Evolutionary conservation across 2,113 vertebrate genomes (phyloP), one percentile per base, ranked within the genome.

Genomic region (Ceyx cyanopectus): DNA sequence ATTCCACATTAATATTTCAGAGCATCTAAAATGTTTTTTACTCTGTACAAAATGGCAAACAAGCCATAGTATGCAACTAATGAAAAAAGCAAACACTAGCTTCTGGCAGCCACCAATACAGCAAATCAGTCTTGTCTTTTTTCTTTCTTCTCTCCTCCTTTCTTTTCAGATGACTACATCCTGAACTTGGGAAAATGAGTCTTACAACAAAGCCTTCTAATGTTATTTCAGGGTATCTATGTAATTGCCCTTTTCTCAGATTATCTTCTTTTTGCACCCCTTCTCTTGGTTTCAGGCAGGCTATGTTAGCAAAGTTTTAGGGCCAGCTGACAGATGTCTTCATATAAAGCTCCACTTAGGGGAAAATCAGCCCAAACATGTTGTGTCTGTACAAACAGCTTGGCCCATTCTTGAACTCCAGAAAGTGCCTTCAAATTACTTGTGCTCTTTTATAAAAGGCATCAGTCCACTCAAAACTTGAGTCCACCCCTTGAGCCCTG

Each of bases 301-400:
- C 32, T 81, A 10, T 20, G 16, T 73, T 46, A 61, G 34, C 53
- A 57, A 78, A 84, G 51, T 15, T 74, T 84, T 68, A 60, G 23
- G 45, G 16, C 23, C 43, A 65, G 57, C 40, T 54, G 72, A 60
- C 48, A 88, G 72, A 89, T 37, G 23, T 87, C 45, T 91, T 90
- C 51, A 78, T 79, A 79, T 76, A 85, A 96, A 85, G 29, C 41
- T 91, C 87, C 74, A 79, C 41, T 57, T 82, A 76, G 54, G 48
- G 22, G 37, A 37, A 37, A 69, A 75, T 23, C 87, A 74, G 54
- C 0, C 13, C 76, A 54, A 86, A 67, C 27, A 83, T 15, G 18
- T 46, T 27, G 30, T 75, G 61, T 48, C 53, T 1, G 2, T 30
- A 81, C 56, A 92, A 92, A 92, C 15, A 43, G 14, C 60, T 54